These are phyloP conservation scores for Coregonus clupeaformis DNA, from an alignment of 2,113 vertebrate genomes.

Conservation along the genomic window DNA sequence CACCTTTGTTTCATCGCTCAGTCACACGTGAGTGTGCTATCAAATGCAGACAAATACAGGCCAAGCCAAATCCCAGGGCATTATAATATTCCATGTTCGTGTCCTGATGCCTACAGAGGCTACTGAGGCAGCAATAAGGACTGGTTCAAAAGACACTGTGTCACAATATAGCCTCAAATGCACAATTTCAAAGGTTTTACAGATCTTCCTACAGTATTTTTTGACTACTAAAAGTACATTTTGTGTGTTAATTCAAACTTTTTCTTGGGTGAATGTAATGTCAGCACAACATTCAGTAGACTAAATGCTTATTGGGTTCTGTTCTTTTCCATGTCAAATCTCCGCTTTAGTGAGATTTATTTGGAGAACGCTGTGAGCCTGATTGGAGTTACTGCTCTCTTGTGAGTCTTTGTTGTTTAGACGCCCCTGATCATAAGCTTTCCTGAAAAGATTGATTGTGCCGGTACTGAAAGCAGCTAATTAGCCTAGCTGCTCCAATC, in stretches of 20 bases:
- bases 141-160: neutral
- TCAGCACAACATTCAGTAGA: neutral
- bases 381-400: neutral
- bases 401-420: neutral
- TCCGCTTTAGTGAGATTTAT: neutral
- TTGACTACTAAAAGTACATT: too few relatives aligned
- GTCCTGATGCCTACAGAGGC: neutral
- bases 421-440: neutral
- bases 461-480: neutral
- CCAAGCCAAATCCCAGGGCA: neutral
- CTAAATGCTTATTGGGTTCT: neutral
- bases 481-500: neutral
- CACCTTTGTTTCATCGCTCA: slow-evolving; percentile 48
- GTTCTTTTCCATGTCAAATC: neutral
- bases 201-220: too few relatives aligned
- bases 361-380: neutral
- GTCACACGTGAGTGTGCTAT: slow-evolving; percentile 17
- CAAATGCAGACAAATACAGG: neutral
- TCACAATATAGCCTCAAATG: neutral
- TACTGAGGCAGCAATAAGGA: neutral
- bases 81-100: neutral
- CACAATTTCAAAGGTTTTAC: neutral
- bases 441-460: neutral
- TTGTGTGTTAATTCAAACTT: too few relatives aligned
- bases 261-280: neutral